Conservation (phyloP, 1,140 invertebrate genomes). For the Lucilia cuprina region DNA sequence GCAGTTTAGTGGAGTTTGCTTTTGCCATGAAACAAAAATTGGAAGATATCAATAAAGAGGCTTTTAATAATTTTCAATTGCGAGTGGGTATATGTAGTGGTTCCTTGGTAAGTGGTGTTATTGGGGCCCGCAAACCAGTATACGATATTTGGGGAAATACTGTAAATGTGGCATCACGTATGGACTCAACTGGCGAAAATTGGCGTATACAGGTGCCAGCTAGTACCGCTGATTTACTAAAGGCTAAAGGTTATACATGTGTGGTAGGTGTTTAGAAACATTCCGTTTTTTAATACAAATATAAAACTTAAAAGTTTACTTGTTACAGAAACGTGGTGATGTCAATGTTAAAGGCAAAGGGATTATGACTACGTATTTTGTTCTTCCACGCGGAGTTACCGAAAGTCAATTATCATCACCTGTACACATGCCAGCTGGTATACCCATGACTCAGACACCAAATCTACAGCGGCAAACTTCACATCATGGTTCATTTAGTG, state of each 20-base stretch:
- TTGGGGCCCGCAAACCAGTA: conserved; percentile 95
- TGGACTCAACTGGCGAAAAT: conserved; percentile 90
- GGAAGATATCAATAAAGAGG: conserved; percentile 93
- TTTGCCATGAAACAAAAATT: conserved; percentile 89
- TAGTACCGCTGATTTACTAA: conserved; percentile 73
- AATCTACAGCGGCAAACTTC: conserved; percentile 72
- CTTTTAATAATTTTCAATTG: conserved; percentile 96
- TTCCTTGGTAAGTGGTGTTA: conserved; percentile 94
- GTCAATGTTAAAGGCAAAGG: conserved; percentile 95
- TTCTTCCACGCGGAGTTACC: conserved; percentile 70
- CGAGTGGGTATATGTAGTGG: conserved; percentile 94
- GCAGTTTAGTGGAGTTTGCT: conserved; percentile 91
- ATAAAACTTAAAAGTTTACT: no score
- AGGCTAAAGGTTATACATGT: conserved; percentile 57
- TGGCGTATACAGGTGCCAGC: conserved; percentile 88
- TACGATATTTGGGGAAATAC: conserved; percentile 99
- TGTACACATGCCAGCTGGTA: conserved; percentile 54
- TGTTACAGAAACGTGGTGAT: conserved; percentile 76
- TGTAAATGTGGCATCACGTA: conserved; percentile 92
- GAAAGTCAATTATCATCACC: conserved; percentile 62
- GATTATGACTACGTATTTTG: conserved; percentile 93
- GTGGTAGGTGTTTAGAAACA: conserved; percentile 45
- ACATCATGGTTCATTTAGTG: conserved; percentile 79
- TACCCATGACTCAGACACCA: conserved; percentile 54
- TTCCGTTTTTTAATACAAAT: no score